These are phyloP conservation scores for human (Homo sapiens) DNA, from an alignment of 2,113 vertebrate species.

Conservation along the genomic window GRCh38 chr1:148690501-148691000, in stretches of 20 bases:
- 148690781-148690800: background rate
- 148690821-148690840: background rate
- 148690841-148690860: background rate
- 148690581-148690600: background rate
- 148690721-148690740: background rate
- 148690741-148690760: background rate
- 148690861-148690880: background rate
- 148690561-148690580: background rate
- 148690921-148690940: background rate
- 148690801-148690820: background rate
- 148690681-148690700: background rate
- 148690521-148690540: background rate
- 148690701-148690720: background rate
- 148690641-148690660: background rate
- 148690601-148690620: background rate
- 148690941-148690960: background rate
- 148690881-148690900: background rate
- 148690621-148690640: background rate
- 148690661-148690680: background rate
- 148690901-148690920: background rate
- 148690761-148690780: background rate
- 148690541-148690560: conserved; percentile 11
- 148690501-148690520: background rate
- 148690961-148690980: background rate
- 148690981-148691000: background rate